Evolutionary conservation across 2,888 invertebrate genomes (phyloP), one percentile per base, ranked within the genome.

Genomic region (Epistrophe eligans): DNA sequence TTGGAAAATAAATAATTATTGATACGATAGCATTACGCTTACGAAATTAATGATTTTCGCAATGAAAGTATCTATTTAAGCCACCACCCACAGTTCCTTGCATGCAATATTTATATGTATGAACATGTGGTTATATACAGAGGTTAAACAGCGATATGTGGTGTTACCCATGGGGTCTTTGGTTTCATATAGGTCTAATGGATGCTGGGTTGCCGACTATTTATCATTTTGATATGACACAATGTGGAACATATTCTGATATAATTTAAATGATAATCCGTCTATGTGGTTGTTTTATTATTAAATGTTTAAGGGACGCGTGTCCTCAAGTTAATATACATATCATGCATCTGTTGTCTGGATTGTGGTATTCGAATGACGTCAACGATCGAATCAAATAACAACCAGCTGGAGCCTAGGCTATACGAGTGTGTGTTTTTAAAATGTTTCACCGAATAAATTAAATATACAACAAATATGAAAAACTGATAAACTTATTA

Each of bases 241-340:
- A 77, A 32, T 60, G 67, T 80, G 77, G 67, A 72, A 84, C 84
- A 84, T 24, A 24, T 24, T 84, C 80, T 84, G 80, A 71, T 84
- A 80, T 79, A 38, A 1, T 48, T 50, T 80, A 84, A 84, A 84
- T 84, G 84, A 84, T 80, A 84, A 84, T 84, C 80, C 77, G 80
- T 80, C 72, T 77, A 80, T 84, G 80, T 80, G 80, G 84, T 81
- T 76, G 64, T 84, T 84, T 84, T 84, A 84, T 80, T 84, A 84
- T 84, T 80, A 84, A 84, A 80, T 80, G 58, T 62, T 84, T 38
- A 81, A 66, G 77, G 84, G 84, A 77, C 66, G 77, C 55, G 52
- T 72, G 72, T 70, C 77, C 67, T 66, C 73, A 84, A 80, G 80
- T 80, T 67, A 84, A 80, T 80, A 77, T 77, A 43, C 9, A 35